phyloP scores from a whole-genome alignment of 2,797 vertebrate species.

The Poecilia gillii region DNA sequence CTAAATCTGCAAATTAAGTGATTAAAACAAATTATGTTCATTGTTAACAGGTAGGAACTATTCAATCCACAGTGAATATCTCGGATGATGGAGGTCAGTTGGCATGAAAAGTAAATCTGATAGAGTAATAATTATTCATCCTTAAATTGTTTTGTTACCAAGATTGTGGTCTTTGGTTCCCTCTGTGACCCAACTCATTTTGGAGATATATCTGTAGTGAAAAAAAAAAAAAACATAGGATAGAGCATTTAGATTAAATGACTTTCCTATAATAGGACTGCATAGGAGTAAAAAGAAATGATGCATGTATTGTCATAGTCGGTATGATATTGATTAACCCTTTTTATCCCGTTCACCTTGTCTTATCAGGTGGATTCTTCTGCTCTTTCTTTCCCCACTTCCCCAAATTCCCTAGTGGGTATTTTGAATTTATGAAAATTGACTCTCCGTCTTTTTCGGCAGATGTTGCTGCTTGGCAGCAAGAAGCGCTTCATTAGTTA shows the following conservation, averaged over 20 bases:
- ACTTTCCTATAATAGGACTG: not conserved
- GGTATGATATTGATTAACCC: conserved; percentile 41
- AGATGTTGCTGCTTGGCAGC: conserved; percentile 76
- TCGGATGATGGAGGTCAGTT: not conserved
- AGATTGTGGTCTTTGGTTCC: not conserved
- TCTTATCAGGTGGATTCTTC: conserved; percentile 21
- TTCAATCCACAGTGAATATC: not conserved
- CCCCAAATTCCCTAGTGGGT: conserved; percentile 53
- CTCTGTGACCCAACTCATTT: not conserved
- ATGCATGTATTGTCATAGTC: not conserved
- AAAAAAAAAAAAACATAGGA: no score
- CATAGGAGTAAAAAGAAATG: not conserved
- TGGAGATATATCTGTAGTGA: not conserved
- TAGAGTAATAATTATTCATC: conserved; percentile 14
- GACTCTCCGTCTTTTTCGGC: conserved; percentile 71
- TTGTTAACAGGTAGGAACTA: not conserved
- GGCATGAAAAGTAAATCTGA: conserved; percentile 5
- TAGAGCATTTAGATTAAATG: no score
- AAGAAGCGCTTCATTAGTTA: conserved; percentile 74
- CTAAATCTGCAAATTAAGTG: not conserved
- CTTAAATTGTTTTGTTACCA: not conserved
- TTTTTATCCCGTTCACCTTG: conserved; percentile 32
- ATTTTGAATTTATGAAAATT: conserved; percentile 74
- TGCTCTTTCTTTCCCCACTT: conserved; percentile 25
- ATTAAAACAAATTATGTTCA: not conserved